Percentiles rank a stretch among this genome's conserved stretches.
Conservation (phyloP, 2,888 invertebrate species). For the Aleiodes leptofemur region DNA sequence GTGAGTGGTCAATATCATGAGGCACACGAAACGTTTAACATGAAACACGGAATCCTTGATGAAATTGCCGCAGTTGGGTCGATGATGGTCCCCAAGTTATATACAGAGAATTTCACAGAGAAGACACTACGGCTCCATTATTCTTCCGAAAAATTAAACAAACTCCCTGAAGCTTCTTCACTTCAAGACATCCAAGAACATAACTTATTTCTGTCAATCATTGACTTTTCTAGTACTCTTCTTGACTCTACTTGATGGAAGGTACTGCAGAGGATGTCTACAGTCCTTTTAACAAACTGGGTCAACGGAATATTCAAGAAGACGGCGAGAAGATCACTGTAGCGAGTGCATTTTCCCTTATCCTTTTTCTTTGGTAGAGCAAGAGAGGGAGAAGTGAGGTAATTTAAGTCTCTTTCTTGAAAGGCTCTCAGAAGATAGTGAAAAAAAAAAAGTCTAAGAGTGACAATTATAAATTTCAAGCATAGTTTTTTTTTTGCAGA, state of each 20-base stretch:
- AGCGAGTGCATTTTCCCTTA: slow-evolving; percentile 9
- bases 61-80: slow-evolving; percentile 36
- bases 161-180: not conserved
- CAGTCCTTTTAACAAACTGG: slow-evolving; percentile 34
- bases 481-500: not conserved
- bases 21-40: slow-evolving; percentile 23
- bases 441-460: not conserved
- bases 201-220: slow-evolving; percentile 3
- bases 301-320: slow-evolving; percentile 36
- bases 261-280: slow-evolving; percentile 4
- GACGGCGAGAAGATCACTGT: not conserved
- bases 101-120: not conserved
- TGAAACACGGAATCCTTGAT: not conserved
- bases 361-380: not conserved
- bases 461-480: not conserved
- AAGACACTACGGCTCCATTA: not conserved
- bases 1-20: slow-evolving; percentile 25
- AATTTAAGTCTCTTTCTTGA: not conserved
- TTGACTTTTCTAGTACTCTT: not conserved
- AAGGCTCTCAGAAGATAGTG: not conserved
- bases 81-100: slow-evolving; percentile 10
- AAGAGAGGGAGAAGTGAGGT: too few species aligned
- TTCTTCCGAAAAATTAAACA: not conserved
- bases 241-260: slow-evolving; percentile 1
- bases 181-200: too few species aligned